phyloP scores from a whole-genome alignment of 2,797 vertebrate genomes.

The Lemur catta region DNA sequence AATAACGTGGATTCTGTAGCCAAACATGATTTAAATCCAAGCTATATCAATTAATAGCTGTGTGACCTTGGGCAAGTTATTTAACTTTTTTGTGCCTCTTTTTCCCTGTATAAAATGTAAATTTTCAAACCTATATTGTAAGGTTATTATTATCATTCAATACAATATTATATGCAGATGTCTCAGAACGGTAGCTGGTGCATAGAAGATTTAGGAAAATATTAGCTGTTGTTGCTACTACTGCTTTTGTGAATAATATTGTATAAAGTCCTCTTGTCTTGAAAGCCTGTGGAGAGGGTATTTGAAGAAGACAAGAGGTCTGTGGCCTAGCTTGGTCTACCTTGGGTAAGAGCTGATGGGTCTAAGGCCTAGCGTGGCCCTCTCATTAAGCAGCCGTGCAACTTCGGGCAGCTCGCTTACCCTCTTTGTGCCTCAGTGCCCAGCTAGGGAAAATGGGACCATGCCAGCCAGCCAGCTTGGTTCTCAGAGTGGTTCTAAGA shows the following conservation, averaged over 20 bases:
- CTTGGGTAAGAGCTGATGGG: too few species aligned
- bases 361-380: neutral
- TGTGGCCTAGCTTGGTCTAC: neutral
- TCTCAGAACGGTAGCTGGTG: neutral
- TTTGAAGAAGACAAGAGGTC: neutral
- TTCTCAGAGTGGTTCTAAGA: neutral
- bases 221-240: neutral
- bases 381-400: neutral
- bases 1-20: neutral
- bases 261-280: neutral
- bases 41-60: neutral
- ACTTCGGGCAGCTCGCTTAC: neutral
- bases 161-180: neutral
- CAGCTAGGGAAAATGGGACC: neutral
- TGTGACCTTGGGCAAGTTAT: neutral
- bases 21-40: neutral
- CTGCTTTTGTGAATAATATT: neutral
- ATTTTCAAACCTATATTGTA: neutral
- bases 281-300: neutral
- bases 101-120: neutral
- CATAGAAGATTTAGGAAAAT: neutral
- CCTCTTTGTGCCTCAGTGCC: neutral
- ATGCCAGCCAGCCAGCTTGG: neutral
- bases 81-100: neutral
- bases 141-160: neutral